Conservation (phyloP, 2,113 vertebrate species). For the Malurus elegans region DNA sequence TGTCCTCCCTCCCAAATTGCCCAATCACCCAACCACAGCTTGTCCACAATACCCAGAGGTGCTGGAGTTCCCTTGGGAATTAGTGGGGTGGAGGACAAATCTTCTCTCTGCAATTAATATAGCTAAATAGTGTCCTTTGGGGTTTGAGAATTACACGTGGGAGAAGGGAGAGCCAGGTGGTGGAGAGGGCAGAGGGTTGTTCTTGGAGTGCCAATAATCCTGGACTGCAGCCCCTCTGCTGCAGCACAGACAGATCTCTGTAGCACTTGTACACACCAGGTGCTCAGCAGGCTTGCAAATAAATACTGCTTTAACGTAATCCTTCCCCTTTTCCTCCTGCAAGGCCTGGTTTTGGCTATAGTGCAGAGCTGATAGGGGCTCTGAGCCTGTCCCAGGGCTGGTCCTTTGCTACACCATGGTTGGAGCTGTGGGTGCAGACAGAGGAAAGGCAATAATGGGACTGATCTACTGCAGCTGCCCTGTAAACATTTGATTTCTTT, state of each 20-base stretch:
- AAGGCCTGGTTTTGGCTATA: not conserved
- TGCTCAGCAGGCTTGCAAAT: not conserved
- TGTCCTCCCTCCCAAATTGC: not conserved
- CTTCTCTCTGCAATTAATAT: not conserved
- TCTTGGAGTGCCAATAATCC: not conserved
- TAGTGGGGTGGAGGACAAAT: not conserved
- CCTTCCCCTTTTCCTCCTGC: not conserved
- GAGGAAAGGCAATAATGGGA: not conserved
- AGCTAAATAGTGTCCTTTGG: not conserved
- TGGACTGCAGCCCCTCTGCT: not conserved
- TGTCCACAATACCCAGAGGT: rapidly evolving
- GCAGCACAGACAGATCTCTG: not conserved
- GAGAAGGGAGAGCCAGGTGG: not conserved
- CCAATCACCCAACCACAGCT: not conserved
- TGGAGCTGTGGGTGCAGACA: not conserved
- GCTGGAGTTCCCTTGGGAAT: not conserved
- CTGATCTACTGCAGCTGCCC: slow-evolving; percentile 8
- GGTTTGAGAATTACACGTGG: rapidly evolving
- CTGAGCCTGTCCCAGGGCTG: not conserved
- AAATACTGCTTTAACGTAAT: not conserved
- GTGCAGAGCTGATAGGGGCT: not conserved
- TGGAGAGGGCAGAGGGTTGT: not conserved
- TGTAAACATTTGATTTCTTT: not conserved
- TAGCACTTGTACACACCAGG: not conserved
- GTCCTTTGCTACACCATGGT: rapidly evolving